These are phyloP conservation scores for Muricea muricata DNA, from an alignment of 92 coral and sea anemone species.

Conservation along the genomic window DNA sequence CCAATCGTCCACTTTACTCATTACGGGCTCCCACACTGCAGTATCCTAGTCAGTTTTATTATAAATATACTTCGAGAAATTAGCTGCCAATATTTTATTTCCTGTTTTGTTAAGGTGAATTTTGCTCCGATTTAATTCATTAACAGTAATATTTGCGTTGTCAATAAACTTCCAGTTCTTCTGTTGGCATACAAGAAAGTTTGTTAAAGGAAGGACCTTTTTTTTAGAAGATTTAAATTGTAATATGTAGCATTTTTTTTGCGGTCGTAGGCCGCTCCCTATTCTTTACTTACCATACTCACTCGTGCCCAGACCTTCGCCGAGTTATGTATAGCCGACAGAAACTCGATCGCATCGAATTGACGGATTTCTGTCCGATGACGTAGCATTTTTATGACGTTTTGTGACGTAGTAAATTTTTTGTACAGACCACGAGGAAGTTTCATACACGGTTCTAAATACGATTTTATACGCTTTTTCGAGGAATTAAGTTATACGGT, in stretches of 20 bases:
- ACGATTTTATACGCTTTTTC: no score
- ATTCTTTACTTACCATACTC: neutral
- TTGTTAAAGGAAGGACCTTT: no score
- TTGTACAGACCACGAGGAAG: no score
- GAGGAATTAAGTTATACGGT: no score
- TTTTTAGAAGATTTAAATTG: no score
- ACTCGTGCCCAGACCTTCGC: neutral
- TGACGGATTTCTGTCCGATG: neutral
- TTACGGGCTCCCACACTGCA: neutral
- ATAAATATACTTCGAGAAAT: no score
- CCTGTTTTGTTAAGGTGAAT: conserved; percentile 47
- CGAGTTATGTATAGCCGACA: neutral
- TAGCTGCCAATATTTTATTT: conserved; percentile 7
- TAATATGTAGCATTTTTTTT: no score
- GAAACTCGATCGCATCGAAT: neutral
- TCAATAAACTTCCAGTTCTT: neutral
- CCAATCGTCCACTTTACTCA: neutral
- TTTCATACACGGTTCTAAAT: neutral
- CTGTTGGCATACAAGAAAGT: no score
- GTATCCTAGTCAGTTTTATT: neutral
- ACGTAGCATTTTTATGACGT: neutral
- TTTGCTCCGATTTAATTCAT: conserved; percentile 48
- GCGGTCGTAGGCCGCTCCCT: neutral
- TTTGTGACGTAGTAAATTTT: neutral
- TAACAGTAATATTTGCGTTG: neutral